Conservation (phyloP, 2,888 invertebrate species). For the Oligia latruncula region DNA sequence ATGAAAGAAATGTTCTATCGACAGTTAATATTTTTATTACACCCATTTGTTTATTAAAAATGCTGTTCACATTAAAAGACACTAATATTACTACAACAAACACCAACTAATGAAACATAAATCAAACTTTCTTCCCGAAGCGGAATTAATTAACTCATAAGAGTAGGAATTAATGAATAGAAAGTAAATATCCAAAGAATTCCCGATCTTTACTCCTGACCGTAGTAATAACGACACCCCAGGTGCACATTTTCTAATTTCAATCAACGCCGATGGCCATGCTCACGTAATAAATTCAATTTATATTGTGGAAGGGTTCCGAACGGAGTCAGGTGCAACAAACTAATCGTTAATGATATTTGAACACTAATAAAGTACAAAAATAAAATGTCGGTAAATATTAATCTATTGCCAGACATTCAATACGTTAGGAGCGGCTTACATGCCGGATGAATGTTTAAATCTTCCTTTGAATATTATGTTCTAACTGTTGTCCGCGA, state of each 20-base stretch:
- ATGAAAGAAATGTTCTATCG: slow-evolving; percentile 21
- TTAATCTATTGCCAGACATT: slow-evolving; percentile 84
- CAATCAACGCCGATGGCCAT: slow-evolving; percentile 76
- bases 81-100: slow-evolving; percentile 63
- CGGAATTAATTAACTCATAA: slow-evolving; percentile 81
- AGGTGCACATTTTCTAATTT: slow-evolving; percentile 77
- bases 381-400: slow-evolving; percentile 87
- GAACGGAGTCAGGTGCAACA: slow-evolving; percentile 78
- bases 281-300: slow-evolving; percentile 69
- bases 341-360: slow-evolving; percentile 87
- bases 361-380: slow-evolving; percentile 86
- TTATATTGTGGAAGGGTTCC: slow-evolving; percentile 65
- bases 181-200: slow-evolving; percentile 81
- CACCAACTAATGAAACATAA: slow-evolving; percentile 60
- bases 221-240: slow-evolving; percentile 78
- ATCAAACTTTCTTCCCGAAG: slow-evolving; percentile 76
- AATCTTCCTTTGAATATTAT: neutral
- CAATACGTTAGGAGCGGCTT: slow-evolving; percentile 75
- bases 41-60: slow-evolving; percentile 50
- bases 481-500: neutral
- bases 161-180: slow-evolving; percentile 76
- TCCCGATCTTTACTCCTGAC: slow-evolving; percentile 73
- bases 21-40: slow-evolving; percentile 52
- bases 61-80: slow-evolving; percentile 45
- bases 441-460: slow-evolving; percentile 69